Base-by-base conservation (phyloP, 2,113 vertebrate species). In the Heptranchias perlo region DNA sequence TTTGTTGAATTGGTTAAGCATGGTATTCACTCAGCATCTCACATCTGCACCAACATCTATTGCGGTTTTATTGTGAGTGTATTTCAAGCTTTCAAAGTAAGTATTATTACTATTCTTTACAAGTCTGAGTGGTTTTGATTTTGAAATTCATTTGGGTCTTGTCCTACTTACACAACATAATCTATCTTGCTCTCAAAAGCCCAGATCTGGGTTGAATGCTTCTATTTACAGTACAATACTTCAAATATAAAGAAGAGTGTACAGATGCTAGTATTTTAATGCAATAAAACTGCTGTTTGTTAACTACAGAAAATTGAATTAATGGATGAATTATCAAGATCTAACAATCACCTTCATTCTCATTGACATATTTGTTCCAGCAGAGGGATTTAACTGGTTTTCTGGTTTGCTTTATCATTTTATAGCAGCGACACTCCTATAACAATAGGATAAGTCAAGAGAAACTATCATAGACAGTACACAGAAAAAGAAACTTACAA, bases 71-170 rank as follows among this genome's bases (percentile, higher is more conserved):
- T n/a, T 82, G 23, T 58, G 44, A 28, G 52, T 52, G 10, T 91
- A 52, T 91, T 91, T 95, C 39, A 28, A 67, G 44, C 65, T 52
- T 52, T 49, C 94, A 52, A 18, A 69, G 35, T 73, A 35, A 65
- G 14, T 69, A 39, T 64, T 65, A 28, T 95, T 73, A 49, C 44
- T 52, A 73, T 95, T 69, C 64, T 31, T 16, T 52, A 52, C 25
- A 73, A 73, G 64, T 95, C 94, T 95, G 65, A 52, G 8, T 73
- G 65, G 94, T 95, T 95, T 95, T 52, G 94, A 95, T 69, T 95
- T 95, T 73, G 64, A 95, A 95, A 95, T 95, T 95, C 64, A 95
- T 73, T 73, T 95, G 65, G 65, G 94, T 95, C 39, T 95, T 69
- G 94, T 49, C 94, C 64, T 95, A 93, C 89, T 93, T 93, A 13